Conservation (phyloP, 2,113 vertebrate species). For the Miniopterus natalensis region DNA sequence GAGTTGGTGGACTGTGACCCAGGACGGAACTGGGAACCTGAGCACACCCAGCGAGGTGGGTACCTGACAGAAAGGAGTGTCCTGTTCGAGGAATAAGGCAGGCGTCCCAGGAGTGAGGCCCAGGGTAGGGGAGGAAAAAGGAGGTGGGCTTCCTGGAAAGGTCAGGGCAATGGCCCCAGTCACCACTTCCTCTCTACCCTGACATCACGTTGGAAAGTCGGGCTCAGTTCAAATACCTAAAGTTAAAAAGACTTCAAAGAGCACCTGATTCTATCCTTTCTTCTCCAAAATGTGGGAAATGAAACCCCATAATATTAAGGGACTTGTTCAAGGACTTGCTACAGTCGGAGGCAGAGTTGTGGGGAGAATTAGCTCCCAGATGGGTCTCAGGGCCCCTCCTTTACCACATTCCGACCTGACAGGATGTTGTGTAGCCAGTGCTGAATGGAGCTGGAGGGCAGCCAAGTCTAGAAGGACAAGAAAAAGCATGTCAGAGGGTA, state of each 20-base stretch:
- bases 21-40: neutral
- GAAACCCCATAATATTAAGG: neutral
- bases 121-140: neutral
- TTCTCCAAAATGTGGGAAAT: neutral
- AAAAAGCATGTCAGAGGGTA: neutral
- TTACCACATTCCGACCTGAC: neutral
- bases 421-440: neutral
- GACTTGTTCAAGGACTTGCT: neutral
- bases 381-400: neutral
- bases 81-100: neutral
- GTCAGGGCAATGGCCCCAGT: neutral
- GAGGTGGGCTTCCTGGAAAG: neutral
- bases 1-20: neutral
- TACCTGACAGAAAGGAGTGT: neutral
- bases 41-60: neutral
- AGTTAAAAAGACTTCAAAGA: neutral
- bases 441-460: neutral
- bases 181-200: neutral
- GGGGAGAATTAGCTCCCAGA: neutral
- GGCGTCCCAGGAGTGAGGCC: neutral
- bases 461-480: slow-evolving; percentile 14
- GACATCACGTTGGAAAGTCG: neutral
- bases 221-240: neutral
- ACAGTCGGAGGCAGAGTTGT: neutral
- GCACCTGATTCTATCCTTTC: neutral